A percentile compares a stretch with the other conserved stretches of the same genome.
These are phyloP conservation scores for Microctenopoma stevenorrisi DNA, from an alignment of 2,797 vertebrate genomes.

Conservation along the genomic window DNA sequence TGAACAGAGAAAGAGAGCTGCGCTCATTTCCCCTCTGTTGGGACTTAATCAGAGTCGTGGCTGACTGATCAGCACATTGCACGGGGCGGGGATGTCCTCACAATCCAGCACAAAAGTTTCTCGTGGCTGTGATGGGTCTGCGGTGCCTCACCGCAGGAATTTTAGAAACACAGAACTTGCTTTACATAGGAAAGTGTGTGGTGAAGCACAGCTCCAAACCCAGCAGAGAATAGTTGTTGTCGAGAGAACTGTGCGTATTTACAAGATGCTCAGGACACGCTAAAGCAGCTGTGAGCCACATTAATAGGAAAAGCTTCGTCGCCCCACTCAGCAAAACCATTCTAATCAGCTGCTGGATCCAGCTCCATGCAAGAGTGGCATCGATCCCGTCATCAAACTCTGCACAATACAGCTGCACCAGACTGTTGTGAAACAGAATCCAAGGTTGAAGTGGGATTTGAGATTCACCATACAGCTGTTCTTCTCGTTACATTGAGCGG, in stretches of 20 bases:
- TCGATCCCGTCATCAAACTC: background rate
- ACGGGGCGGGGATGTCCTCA: conserved; percentile 59
- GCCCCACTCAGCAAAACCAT: background rate
- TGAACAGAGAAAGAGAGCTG: conserved; percentile 13
- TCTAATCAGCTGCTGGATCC: too few relatives aligned
- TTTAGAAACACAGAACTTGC: background rate
- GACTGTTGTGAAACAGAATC: background rate
- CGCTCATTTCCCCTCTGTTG: conserved; percentile 53
- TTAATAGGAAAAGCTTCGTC: background rate
- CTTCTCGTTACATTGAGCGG: background rate
- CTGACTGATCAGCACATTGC: conserved; percentile 48
- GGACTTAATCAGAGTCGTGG: conserved; percentile 61
- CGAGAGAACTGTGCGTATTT: background rate
- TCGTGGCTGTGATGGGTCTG: conserved; percentile 26
- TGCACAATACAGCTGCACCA: too few relatives aligned
- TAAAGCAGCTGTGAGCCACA: conserved; percentile 1
- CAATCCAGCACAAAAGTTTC: conserved; percentile 41
- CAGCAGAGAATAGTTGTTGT: background rate
- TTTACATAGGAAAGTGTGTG: conserved; percentile 24
- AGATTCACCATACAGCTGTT: background rate
- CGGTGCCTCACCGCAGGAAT: conserved; percentile 26
- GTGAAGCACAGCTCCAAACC: background rate
- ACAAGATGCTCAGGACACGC: background rate
- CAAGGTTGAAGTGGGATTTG: background rate
- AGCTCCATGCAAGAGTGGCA: background rate